Evolutionary conservation across 2,888 invertebrate species (phyloP).

Genomic region (Xanthorhoe designata): DNA sequence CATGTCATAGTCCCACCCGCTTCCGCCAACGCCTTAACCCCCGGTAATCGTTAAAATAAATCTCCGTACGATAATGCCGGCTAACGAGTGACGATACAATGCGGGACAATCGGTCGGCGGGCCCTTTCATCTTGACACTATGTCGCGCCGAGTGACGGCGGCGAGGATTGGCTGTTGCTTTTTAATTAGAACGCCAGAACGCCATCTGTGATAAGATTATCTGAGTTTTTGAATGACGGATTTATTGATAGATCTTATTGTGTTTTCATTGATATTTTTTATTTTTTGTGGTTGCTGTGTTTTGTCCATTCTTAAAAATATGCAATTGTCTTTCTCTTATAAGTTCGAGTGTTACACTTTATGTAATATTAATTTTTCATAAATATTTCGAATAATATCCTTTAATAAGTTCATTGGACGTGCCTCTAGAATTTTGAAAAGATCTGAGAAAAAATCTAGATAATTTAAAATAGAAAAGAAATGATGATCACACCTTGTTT

Average conservation of each 20-base stretch:
- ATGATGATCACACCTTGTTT: not conserved
- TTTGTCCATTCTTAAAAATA: not conserved
- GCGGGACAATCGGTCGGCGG: conserved; percentile 83
- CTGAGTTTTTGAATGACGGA: conserved; percentile 15
- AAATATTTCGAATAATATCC: too few relatives aligned
- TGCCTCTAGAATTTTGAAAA: too few relatives aligned
- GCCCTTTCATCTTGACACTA: conserved; percentile 82
- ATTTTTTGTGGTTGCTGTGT: not conserved
- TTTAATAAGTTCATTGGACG: too few relatives aligned
- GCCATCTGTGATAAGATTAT: conserved; percentile 40
- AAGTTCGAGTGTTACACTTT: too few relatives aligned
- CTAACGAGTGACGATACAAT: conserved; percentile 85
- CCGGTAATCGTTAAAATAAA: conserved; percentile 82
- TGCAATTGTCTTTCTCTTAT: not conserved
- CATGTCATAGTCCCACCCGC: conserved; percentile 4
- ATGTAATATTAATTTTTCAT: too few relatives aligned
- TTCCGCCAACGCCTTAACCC: conserved; percentile 43
- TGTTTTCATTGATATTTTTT: conserved; percentile 7
- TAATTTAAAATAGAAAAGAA: too few relatives aligned
- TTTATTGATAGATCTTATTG: conserved; percentile 29
- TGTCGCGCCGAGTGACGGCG: conserved; percentile 69
- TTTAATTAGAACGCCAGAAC: conserved; percentile 35
- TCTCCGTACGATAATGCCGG: conserved; percentile 82
- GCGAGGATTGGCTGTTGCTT: conserved; percentile 49
- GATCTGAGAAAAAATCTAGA: too few relatives aligned